These are phyloP conservation scores for Harpalus rubripes DNA, from an alignment of 2,888 invertebrate genomes.

Conservation along the genomic window DNA sequence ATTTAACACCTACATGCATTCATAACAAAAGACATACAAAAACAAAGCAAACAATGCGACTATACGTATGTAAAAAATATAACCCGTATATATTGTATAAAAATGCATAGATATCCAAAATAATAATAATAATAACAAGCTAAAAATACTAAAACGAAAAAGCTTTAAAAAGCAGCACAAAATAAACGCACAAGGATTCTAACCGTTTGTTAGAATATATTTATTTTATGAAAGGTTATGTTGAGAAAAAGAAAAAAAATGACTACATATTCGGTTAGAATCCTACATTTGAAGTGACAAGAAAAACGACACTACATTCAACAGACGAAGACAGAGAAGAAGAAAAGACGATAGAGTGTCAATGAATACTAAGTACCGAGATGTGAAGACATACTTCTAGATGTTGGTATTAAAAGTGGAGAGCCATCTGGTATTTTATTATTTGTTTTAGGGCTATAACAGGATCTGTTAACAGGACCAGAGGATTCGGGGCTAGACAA, in stretches of 20 bases:
- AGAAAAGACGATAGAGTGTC: conserved; percentile 61
- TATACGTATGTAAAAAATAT: not conserved
- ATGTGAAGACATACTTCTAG: conserved; percentile 71
- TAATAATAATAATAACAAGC: conserved; percentile 20
- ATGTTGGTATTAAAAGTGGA: conserved; percentile 77
- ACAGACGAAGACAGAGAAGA: conserved; percentile 75
- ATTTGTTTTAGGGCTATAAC: conserved; percentile 65
- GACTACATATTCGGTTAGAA: conserved; percentile 26
- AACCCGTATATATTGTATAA: conserved; percentile 18
- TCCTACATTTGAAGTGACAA: conserved; percentile 36
- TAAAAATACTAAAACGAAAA: conserved; percentile 39
- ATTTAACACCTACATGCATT: conserved; percentile 6
- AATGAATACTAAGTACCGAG: conserved; percentile 64
- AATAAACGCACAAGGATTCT: conserved; percentile 43
- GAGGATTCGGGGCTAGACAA: conserved; percentile 68
- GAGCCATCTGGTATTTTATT: conserved; percentile 74
- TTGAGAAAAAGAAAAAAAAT: conserved; percentile 1
- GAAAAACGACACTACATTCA: conserved; percentile 72
- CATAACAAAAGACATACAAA: conserved; percentile 21
- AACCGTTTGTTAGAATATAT: conserved; percentile 11
- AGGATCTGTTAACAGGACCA: conserved; percentile 59
- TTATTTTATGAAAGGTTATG: not conserved
- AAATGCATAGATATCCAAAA: conserved; percentile 20
- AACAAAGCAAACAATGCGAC: conserved; percentile 18
- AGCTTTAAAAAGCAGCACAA: conserved; percentile 60